These are phyloP conservation scores for Ursus arctos DNA, from an alignment of 2,113 vertebrate genomes.

Conservation along the genomic window DNA sequence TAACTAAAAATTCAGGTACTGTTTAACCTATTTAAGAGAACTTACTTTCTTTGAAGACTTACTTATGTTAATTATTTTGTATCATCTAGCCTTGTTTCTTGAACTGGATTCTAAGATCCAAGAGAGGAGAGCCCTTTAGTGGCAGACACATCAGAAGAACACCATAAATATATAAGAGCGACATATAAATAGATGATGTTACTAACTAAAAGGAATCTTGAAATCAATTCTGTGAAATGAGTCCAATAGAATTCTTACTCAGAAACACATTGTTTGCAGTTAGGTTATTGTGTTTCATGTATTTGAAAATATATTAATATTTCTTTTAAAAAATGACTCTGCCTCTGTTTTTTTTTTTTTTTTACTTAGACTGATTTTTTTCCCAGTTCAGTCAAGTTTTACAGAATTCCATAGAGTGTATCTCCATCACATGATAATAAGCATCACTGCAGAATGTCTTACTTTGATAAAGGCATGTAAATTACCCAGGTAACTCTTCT, in stretches of 20 bases:
- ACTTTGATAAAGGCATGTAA: not conserved
- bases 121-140: not conserved
- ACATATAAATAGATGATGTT: not conserved
- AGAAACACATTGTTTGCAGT: not conserved
- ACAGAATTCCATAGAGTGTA: not conserved
- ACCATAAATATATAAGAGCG: not conserved
- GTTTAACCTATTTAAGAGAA: not conserved
- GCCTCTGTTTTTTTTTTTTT: not conserved
- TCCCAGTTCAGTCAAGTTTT: not conserved
- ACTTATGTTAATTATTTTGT: not conserved
- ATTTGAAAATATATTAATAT: constrained; percentile 24
- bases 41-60: not conserved
- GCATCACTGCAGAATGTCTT: not conserved
- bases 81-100: not conserved
- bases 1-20: not conserved
- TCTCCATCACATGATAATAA: not conserved
- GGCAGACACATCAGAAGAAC: not conserved
- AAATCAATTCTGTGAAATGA: not conserved
- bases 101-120: not conserved
- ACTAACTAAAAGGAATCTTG: not conserved
- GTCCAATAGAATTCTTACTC: not conserved
- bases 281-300: not conserved
- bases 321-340: not conserved
- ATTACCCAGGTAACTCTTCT: not conserved
- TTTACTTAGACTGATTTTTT: not conserved